phyloP scores from a whole-genome alignment of 2,113 vertebrate genomes.

The Accipiter cooperii region DNA sequence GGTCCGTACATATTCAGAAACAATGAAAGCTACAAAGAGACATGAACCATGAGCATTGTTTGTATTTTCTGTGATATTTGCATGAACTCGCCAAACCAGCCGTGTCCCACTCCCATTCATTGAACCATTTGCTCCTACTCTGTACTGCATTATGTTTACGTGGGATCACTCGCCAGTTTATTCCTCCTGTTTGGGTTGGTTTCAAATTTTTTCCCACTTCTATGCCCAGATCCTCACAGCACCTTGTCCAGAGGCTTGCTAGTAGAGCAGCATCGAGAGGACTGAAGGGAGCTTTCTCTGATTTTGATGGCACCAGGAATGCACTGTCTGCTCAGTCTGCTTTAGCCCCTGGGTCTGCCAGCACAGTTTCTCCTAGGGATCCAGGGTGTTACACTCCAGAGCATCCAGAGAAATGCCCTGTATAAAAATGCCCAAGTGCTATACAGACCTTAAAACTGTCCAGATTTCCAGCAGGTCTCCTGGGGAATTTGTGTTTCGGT shows the following conservation, averaged over 20 bases:
- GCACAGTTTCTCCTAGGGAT: background rate
- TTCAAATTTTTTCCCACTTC: background rate
- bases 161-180: background rate
- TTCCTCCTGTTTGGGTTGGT: background rate
- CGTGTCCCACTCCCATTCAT: background rate
- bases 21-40: background rate
- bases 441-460: background rate
- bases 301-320: background rate
- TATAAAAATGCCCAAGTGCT: background rate
- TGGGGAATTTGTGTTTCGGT: background rate
- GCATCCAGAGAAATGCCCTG: background rate
- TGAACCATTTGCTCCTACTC: background rate
- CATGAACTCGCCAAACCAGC: background rate
- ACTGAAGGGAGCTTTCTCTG: background rate
- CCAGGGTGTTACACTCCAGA: background rate
- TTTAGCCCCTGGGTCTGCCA: background rate
- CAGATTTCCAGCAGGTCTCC: background rate
- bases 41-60: background rate
- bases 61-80: background rate
- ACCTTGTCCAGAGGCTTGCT: background rate
- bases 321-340: background rate
- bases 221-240: background rate
- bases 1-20: background rate
- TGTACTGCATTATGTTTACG: background rate
- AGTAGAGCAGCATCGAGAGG: fast-evolving